Evolutionary conservation across 2,113 vertebrate genomes (phyloP), one percentile per base, ranked within the genome.

Genomic region (Catagonus wagneri): DNA sequence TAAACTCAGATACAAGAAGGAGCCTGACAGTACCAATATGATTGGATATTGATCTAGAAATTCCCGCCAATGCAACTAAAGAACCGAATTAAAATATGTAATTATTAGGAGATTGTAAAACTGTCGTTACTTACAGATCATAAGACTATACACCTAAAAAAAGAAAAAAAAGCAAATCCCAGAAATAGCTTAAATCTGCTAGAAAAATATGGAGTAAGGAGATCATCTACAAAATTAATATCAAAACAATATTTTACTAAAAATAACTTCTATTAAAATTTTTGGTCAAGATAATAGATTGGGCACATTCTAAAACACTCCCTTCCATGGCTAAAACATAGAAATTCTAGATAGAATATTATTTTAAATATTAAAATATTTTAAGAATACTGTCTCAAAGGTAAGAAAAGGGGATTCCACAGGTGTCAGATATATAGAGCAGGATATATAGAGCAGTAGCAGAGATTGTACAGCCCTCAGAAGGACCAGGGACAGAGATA

Each of bases 181-280:
- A 71, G 34, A 71, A 71, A 6, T 36, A 36, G 10, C 4, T 68
- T 90, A 68, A 68, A 32, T 58, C 19, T 54, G 58, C 36, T 61
- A 52, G 79, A 76, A 83, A 76, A 75, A 54, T 39, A 69, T 87
- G 8, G 29, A 74, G 15, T 50, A 22, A 60, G 63, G 39, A 66
- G 44, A 58, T 44, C 65, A 56, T 61, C 65, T 84, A 56, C 12
- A 19, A 89, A 89, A 94, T 44, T 58, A 83, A 66, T 25, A 34
- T 50, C 20, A 79, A 23, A 86, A 69, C 34, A 90, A 23, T 75
- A 92, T 65, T 27, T 84, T 56, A 75, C 56, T 54, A 84, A 56
- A 93, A 93, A 85, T 44, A 85, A 66, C 32, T 52, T 66, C 71
- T n/a, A 29, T 52, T 63, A 72, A 93, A 79, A n/a, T 65, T 54